Conservation (phyloP, 2,888 invertebrate species). For the Oscheius sp. region DNA sequence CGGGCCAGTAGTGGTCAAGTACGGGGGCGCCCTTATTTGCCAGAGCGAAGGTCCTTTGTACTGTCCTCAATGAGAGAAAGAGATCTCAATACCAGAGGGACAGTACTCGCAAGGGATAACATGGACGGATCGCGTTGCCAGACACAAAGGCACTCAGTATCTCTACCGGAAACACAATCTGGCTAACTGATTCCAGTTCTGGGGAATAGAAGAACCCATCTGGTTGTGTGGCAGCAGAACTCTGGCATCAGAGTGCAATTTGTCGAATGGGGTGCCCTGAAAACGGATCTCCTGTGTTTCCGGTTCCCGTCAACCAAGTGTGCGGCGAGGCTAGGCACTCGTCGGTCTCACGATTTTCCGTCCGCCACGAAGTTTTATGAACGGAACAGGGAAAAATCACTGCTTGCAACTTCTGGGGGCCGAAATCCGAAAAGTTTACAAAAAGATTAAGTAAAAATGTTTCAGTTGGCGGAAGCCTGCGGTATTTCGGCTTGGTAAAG, state of each 20-base stretch:
- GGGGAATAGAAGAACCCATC: too few relatives aligned
- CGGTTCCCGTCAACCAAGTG: conserved; percentile 32
- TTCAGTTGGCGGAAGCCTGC: neutral
- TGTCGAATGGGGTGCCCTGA: conserved; percentile 20
- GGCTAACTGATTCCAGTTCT: too few relatives aligned
- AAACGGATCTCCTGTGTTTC: conserved; percentile 27
- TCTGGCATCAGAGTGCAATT: conserved; percentile 32
- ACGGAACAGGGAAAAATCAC: conserved; percentile 1
- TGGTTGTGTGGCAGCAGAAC: too few relatives aligned
- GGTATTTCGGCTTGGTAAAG: too few relatives aligned
- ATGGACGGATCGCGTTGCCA: conserved; percentile 24
- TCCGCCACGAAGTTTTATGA: conserved; percentile 30
- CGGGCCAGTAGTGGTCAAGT: conserved; percentile 30
- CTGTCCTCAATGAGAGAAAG: conserved; percentile 31
- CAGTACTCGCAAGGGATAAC: conserved; percentile 28
- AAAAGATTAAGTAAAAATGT: neutral
- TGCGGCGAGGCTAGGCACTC: conserved; percentile 35
- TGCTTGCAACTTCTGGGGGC: neutral
- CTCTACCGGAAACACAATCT: conserved; percentile 13
- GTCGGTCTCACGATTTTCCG: conserved; percentile 35
- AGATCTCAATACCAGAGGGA: conserved; percentile 33
- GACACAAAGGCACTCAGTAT: neutral
- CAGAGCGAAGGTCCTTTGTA: conserved; percentile 34
- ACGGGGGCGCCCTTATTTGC: conserved; percentile 33
- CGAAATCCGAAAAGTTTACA: neutral